Evolutionary conservation across 2,797 vertebrate genomes (phyloP), one percentile per base, ranked within the genome.

Genomic region (Sphenopsis melanotis): DNA sequence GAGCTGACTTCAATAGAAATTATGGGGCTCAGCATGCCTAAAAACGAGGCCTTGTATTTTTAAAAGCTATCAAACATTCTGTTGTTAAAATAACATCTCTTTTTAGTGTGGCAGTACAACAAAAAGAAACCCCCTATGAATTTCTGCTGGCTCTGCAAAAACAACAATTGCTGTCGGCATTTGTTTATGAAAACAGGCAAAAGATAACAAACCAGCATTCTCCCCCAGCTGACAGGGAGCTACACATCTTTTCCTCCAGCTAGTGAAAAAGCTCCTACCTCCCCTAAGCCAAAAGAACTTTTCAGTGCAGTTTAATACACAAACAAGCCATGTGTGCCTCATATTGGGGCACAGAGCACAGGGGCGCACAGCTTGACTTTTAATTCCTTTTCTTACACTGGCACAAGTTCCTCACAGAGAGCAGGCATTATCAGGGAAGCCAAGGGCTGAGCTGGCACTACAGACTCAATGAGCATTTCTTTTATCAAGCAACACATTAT

Each of bases 131-230:
- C 22, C 17, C 47, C 32, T 29, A 46, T 24, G 53, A 86, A 83
- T 83, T 94, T 91, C 79, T 94, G 85, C 91, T 86, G 65, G 57
- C 72, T 95, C 87, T 92, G 87, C 91, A 94, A 53, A 68, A 89
- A 74, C 57, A 94, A 63, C 64, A 83, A 65, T 71, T 85, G 69
- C 82, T 87, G 60, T 50, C 0, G 10, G 85, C 87, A 92, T 85
- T 92, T 94, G 79, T 95, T 94, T 95, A 69, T 36, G 69, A 83
- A 87, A 88, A 81, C 37, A 78, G 72, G 61, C 76, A 94, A 87
- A 85, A 93, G 74, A 87, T 74, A 91, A 85, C 75, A 87, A 92
- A 92, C 41, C 41, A 74, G 66, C 0, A 0, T 22, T 88, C 72
- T 77, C 20, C 22, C 52, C 32, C 49, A 52, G 72, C 61, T 2